These are phyloP conservation scores for Caenorhabditis sinica DNA, from an alignment of 2,888 invertebrate genomes.

Conservation along the genomic window DNA sequence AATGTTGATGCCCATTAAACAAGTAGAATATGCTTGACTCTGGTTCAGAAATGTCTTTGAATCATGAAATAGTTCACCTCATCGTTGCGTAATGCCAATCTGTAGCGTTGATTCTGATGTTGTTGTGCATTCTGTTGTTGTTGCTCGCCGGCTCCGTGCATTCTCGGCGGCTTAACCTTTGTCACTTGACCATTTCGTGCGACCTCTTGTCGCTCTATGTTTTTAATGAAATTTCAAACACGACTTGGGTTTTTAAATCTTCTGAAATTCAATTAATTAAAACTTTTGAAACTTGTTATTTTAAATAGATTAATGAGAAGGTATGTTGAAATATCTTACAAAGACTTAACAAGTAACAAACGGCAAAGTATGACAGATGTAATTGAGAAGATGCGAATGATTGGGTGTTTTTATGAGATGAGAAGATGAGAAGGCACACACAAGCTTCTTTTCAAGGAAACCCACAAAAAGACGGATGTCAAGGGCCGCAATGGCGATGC, in stretches of 20 bases:
- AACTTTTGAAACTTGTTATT: not conserved
- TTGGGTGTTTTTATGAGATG: constrained; percentile 56
- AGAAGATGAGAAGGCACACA: constrained; percentile 56
- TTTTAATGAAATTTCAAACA: not conserved
- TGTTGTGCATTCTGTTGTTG: constrained; percentile 23
- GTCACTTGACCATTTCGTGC: constrained; percentile 60
- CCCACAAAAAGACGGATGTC: constrained; percentile 64
- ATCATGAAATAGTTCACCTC: constrained; percentile 13
- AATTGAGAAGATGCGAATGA: constrained; percentile 37
- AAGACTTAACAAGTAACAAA: too few species aligned
- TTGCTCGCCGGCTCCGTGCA: constrained; percentile 50
- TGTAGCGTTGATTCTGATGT: constrained; percentile 21
- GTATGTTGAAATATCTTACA: too few species aligned
- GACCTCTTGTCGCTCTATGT: constrained; percentile 39
- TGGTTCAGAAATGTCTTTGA: not conserved
- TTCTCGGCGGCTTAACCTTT: constrained; percentile 38
- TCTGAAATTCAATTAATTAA: not conserved
- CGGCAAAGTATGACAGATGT: not conserved
- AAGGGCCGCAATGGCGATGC: constrained; percentile 55
- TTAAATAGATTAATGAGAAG: too few species aligned
- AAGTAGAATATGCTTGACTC: not conserved
- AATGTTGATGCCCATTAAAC: not conserved
- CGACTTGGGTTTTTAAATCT: not conserved
- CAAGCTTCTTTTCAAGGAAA: constrained; percentile 61
- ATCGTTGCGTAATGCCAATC: constrained; percentile 19